Conservation (phyloP, 2,113 vertebrate genomes). For the Chloebia gouldiae region DNA sequence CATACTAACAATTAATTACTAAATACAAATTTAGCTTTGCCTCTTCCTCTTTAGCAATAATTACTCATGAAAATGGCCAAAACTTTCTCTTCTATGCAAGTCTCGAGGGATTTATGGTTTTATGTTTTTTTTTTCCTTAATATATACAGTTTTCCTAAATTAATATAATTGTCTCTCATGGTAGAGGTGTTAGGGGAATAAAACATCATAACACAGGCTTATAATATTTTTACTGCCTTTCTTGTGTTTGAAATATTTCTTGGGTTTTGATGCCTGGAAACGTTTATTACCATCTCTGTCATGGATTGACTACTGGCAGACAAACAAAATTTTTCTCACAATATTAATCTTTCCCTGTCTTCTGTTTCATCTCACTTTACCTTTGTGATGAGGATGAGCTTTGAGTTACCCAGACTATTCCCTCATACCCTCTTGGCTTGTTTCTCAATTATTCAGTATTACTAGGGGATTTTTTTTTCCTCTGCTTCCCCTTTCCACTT, state of each 20-base stretch:
- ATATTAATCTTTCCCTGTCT: background rate
- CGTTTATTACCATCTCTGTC: background rate
- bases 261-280: conserved; percentile 10
- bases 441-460: background rate
- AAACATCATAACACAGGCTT: background rate
- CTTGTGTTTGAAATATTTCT: background rate
- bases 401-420: background rate
- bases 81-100: background rate
- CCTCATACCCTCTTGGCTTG: background rate
- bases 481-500: background rate
- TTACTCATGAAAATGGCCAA: background rate
- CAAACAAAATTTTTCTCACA: background rate
- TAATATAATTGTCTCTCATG: background rate
- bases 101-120: background rate
- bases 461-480: background rate
- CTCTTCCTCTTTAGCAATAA: background rate
- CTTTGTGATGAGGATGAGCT: background rate
- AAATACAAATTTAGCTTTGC: background rate
- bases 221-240: background rate
- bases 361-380: background rate
- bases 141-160: background rate
- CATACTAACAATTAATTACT: background rate
- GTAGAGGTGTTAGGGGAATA: background rate
- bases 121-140: background rate
- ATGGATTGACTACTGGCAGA: background rate